Base-by-base conservation (phyloP, 2,888 invertebrate genomes). In the Euzetes globulus region DNA sequence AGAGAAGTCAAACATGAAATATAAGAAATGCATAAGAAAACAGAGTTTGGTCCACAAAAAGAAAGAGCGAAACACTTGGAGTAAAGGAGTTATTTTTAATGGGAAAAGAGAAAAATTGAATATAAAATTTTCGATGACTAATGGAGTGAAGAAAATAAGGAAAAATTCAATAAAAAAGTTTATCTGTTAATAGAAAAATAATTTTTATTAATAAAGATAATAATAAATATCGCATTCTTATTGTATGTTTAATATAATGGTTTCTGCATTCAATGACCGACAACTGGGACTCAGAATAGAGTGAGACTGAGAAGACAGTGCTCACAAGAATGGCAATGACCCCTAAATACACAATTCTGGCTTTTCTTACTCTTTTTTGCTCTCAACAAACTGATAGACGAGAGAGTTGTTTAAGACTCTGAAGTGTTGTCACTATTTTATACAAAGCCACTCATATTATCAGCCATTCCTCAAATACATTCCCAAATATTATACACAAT, bases 291-390 rank as follows among this genome's bases (percentile, higher is more conserved):
- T 63, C 33, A 33, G 41, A 41, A 41, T 41, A 60, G 4, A 27
- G 63, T 63, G 63, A 63, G 63, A 63, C 63, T 33, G 60, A 27
- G 37, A 33, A 63, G 63, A 63, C 63, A 63, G 60, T 60, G 37
- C 27, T 27, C 27, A 60, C 15, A 11, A 22, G 2, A 33, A 33
- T 63, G 63, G 33, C 63, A 63, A 33, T 63, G 63, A 63, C 63
- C 63, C 33, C 9, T 15, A 63, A 1, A 29, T n/a, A 17, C 27
- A 63, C 55, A 22, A 11, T 55, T 13, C 55, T 25, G 19, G 22
- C 55, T 55, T 55, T 55, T 55, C 22, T 25, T 25, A 55, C 55
- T 5, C 4, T 25, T 55, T 55, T 55, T 25, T 22, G 11, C 13
- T 22, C 22, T 55, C 41, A 41, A 41, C 41, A 41, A 41, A 41